These are phyloP conservation scores for Chalcis sispes DNA, from an alignment of 2,888 invertebrate species.

Conservation along the genomic window DNA sequence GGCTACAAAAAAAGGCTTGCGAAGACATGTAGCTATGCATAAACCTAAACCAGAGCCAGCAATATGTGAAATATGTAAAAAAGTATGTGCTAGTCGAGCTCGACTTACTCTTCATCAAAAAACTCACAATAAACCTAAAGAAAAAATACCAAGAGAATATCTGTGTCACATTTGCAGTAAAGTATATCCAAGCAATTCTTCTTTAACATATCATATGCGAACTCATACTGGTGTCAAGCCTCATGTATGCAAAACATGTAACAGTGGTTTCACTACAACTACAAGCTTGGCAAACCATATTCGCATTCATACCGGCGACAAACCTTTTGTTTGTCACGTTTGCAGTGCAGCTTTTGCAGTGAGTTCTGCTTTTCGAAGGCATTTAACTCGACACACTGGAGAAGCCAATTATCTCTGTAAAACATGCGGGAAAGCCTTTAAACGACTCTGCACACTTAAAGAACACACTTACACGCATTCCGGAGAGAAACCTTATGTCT, in stretches of 20 bases:
- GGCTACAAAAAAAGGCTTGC: conserved; percentile 73
- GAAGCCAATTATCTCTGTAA: conserved; percentile 75
- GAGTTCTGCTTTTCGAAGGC: conserved; percentile 72
- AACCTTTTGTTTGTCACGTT: conserved; percentile 74
- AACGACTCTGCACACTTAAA: conserved; percentile 73
- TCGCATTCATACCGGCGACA: conserved; percentile 74
- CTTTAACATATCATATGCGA: conserved; percentile 74
- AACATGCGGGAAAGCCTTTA: conserved; percentile 74
- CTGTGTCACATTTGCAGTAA: conserved; percentile 75
- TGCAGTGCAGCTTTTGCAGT: conserved; percentile 75
- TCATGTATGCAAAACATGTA: conserved; percentile 74
- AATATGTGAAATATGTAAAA: conserved; percentile 73
- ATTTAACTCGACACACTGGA: conserved; percentile 73
- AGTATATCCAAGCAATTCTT: conserved; percentile 74
- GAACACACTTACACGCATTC: conserved; percentile 75
- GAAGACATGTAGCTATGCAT: conserved; percentile 73
- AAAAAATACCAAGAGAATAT: conserved; percentile 73
- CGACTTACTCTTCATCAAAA: conserved; percentile 72
- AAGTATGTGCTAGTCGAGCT: conserved; percentile 73
- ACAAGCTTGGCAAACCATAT: conserved; percentile 74
- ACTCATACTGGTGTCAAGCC: conserved; percentile 74
- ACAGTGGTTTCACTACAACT: conserved; percentile 74
- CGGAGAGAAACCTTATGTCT: conserved; percentile 74
- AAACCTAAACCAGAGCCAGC: conserved; percentile 74
- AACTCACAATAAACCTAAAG: conserved; percentile 73